These are phyloP conservation scores for Gephyroberyx darwinii DNA, from an alignment of 2,797 vertebrate genomes.

Conservation along the genomic window DNA sequence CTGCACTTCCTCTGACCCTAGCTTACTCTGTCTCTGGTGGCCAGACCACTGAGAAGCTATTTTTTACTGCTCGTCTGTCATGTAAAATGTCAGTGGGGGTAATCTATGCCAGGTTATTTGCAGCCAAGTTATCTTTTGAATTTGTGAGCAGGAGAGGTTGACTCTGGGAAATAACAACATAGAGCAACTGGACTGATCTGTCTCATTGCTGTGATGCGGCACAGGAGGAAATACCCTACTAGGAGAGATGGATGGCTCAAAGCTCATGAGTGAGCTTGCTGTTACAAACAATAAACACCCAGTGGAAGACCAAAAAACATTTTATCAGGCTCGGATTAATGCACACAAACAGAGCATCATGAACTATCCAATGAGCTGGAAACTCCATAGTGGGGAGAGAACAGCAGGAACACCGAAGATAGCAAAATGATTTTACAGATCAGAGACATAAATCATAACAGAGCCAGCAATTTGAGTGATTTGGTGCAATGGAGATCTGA, in stretches of 20 bases:
- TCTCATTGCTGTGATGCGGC: conserved; percentile 46
- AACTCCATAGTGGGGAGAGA: conserved; percentile 27
- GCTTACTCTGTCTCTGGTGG: conserved; percentile 62
- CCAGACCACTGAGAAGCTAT: conserved; percentile 62
- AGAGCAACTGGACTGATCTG: conserved; percentile 58
- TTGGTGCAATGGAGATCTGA: conserved; percentile 54
- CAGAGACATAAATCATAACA: conserved; percentile 53
- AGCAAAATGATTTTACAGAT: conserved; percentile 51
- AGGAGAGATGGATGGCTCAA: conserved; percentile 40
- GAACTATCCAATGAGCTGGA: conserved; percentile 18
- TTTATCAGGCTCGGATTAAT: conserved; percentile 44
- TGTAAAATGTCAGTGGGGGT: conserved; percentile 65
- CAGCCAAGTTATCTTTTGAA: conserved; percentile 75
- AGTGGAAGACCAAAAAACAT: conserved; percentile 37
- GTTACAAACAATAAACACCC: conserved; percentile 49
- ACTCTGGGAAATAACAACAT: conserved; percentile 65
- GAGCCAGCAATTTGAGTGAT: conserved; percentile 48
- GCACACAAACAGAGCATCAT: conserved; percentile 24
- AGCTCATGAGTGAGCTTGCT: conserved; percentile 43
- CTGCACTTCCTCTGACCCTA: conserved; percentile 72
- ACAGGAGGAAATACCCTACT: conserved; percentile 49
- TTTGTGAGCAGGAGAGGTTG: conserved; percentile 60
- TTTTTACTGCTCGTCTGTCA: conserved; percentile 71
- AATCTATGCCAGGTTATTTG: conserved; percentile 74
- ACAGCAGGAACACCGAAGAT: conserved; percentile 27